These are phyloP conservation scores for Tragelaphus strepsiceros DNA, from an alignment of 2,113 vertebrate species.

Conservation along the genomic window DNA sequence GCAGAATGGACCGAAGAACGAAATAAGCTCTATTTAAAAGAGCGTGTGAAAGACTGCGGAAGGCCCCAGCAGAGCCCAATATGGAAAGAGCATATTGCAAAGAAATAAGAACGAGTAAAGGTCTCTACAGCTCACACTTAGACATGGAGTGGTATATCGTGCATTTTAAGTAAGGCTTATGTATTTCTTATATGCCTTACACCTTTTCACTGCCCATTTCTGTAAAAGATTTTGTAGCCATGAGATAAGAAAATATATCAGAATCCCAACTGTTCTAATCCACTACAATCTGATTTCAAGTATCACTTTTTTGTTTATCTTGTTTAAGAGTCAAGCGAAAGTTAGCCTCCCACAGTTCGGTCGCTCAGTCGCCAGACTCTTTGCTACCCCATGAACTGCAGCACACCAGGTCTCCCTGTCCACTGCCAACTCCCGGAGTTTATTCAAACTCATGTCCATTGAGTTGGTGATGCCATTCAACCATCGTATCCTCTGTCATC, in stretches of 20 bases:
- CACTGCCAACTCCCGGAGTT: background rate
- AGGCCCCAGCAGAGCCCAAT: too few species aligned
- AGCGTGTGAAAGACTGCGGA: background rate
- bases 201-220: background rate
- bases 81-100: background rate
- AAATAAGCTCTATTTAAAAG: background rate
- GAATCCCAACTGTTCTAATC: background rate
- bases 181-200: background rate
- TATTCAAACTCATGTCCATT: background rate
- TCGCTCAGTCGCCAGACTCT: background rate
- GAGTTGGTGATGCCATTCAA: background rate
- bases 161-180: background rate
- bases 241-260: background rate
- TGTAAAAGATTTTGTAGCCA: conserved; percentile 2
- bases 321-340: background rate
- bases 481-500: background rate
- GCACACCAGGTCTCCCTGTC: background rate
- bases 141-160: background rate
- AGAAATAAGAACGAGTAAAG: background rate
- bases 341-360: background rate
- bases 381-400: background rate
- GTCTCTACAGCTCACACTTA: background rate
- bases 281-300: background rate
- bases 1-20: background rate
- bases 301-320: background rate